A percentile compares a stretch with the other conserved stretches of the same genome.
These are phyloP conservation scores for Danaus plexippus DNA, from an alignment of 1,140 invertebrate species.

Conservation along the genomic window DNA sequence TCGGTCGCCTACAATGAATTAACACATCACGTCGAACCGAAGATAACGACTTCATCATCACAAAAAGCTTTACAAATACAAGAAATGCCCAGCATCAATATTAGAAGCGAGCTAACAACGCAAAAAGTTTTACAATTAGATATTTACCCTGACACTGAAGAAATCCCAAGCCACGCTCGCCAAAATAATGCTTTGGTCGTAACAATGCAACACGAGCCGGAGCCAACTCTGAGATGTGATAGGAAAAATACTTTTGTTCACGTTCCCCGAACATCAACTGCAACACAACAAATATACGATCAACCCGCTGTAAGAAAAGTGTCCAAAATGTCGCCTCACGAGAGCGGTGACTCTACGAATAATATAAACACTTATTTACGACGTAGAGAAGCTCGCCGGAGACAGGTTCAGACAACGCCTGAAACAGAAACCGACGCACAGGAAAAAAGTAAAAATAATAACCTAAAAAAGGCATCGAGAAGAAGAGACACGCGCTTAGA, in stretches of 20 bases:
- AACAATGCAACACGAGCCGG: slow-evolving; percentile 37
- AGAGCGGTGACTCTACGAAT: slow-evolving; percentile 49
- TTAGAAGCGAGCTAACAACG: slow-evolving; percentile 62
- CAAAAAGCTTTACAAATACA: slow-evolving; percentile 48
- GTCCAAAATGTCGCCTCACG: slow-evolving; percentile 46
- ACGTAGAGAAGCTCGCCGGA: slow-evolving; percentile 1
- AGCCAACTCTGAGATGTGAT: slow-evolving; percentile 4
- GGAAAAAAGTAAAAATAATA: slow-evolving; percentile 3
- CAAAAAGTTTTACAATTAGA: slow-evolving; percentile 65
- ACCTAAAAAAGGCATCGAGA: slow-evolving; percentile 13
- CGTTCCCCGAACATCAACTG: slow-evolving; percentile 7
- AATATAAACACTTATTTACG: slow-evolving; percentile 30
- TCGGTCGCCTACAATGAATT: slow-evolving; percentile 47
- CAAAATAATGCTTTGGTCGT: slow-evolving; percentile 53
- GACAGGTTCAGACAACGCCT: not conserved
- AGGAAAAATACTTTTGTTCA: slow-evolving; percentile 12
- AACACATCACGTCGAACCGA: slow-evolving; percentile 37
- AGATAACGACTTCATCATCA: slow-evolving; percentile 15
- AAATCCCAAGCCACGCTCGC: slow-evolving; percentile 11
- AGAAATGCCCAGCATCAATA: slow-evolving; percentile 63
- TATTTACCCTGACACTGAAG: slow-evolving; percentile 46
- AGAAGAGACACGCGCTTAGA: slow-evolving; percentile 25
- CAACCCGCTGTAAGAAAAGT: slow-evolving; percentile 39
- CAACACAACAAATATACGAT: slow-evolving; percentile 1
- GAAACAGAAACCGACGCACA: slow-evolving; percentile 13